phyloP scores from a whole-genome alignment of 1,140 invertebrate genomes.

The Drosophila takahashii region DNA sequence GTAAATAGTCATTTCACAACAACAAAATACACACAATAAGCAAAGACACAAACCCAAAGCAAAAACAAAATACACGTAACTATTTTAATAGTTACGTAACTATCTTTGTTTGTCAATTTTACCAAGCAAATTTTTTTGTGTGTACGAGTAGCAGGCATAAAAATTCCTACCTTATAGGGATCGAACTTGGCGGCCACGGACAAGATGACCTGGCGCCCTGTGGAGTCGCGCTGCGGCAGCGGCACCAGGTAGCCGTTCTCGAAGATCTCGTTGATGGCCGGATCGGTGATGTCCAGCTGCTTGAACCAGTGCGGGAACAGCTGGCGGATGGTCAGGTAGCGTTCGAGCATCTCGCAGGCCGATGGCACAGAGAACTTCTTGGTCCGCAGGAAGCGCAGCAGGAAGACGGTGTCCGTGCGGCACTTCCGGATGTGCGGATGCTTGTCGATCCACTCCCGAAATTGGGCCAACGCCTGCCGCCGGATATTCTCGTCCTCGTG shows the following conservation, averaged over 20 bases:
- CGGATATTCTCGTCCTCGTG: conserved; percentile 89
- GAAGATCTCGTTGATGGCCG: conserved; percentile 91
- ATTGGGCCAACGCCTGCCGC: conserved; percentile 89
- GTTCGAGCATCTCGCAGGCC: conserved; percentile 93
- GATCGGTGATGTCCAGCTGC: conserved; percentile 89
- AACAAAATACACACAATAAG: too few species aligned
- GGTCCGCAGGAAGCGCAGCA: conserved; percentile 92
- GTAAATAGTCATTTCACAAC: too few species aligned
- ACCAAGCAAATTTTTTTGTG: too few species aligned
- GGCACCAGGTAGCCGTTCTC: conserved; percentile 93
- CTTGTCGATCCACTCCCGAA: conserved; percentile 91
- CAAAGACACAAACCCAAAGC: too few species aligned
- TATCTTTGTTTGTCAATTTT: too few species aligned
- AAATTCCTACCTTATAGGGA: conserved; percentile 86
- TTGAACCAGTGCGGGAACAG: conserved; percentile 93
- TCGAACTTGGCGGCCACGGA: conserved; percentile 91
- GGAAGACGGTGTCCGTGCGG: conserved; percentile 91
- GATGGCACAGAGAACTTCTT: conserved; percentile 94
- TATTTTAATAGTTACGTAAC: too few species aligned
- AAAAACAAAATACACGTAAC: too few species aligned
- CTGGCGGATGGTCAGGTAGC: conserved; percentile 92
- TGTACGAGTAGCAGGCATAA: too few species aligned
- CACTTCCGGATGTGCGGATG: conserved; percentile 91
- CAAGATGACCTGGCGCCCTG: conserved; percentile 91
- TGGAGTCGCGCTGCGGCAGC: conserved; percentile 89